Base-by-base conservation (phyloP, 2,888 invertebrate species). In the Polyploca ridens region DNA sequence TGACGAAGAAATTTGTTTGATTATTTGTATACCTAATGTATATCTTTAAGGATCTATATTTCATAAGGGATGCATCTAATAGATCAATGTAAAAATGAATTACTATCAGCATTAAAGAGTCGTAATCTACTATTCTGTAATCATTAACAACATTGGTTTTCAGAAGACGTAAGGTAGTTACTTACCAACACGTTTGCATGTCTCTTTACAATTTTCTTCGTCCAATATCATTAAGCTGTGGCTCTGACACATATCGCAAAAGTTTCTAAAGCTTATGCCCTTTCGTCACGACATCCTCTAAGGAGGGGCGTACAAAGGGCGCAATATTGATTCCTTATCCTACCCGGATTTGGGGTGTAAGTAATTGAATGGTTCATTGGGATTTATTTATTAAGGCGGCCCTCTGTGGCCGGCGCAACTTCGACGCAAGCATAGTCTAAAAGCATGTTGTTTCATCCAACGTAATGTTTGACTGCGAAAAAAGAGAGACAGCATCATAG, bases 251-350 rank as follows among this genome's bases (percentile, higher is more conserved):
- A 54, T 49, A 49, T 54, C 54, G 54, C 16, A 19, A 54, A 54
- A 54, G 54, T 54, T 54, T 19, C 54, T 19, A 54, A 54, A 54
- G 19, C 54, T 54, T 54, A 54, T n/a, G 10, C 19, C 54, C 16
- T 38, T 60, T 60, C 35, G 35, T 60, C 35, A 38, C 38, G 16
- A 41, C 27, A 16, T 44, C 27, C 19, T 41, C 41, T 7, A 27
- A 27, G 60, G 19, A 38, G 61, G 44, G 38, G 61, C 10, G 61
- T 14, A 2, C 27, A 41, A 19, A 44, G 61, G 27, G 61, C 41
- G 44, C 27, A 27, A 41, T 61, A 61, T 61, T 61, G 61, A 61
- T 61, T 19, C 41, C 19, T 13, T 41, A 61, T 19, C 11, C 38
- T 41, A 13, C 44, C 13, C 41, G 44, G 59, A 38, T 35, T 59